Evolutionary conservation across 2,888 invertebrate species (phyloP), one percentile per base, ranked within the genome.

Genomic region (Rugalucina vietnamica): DNA sequence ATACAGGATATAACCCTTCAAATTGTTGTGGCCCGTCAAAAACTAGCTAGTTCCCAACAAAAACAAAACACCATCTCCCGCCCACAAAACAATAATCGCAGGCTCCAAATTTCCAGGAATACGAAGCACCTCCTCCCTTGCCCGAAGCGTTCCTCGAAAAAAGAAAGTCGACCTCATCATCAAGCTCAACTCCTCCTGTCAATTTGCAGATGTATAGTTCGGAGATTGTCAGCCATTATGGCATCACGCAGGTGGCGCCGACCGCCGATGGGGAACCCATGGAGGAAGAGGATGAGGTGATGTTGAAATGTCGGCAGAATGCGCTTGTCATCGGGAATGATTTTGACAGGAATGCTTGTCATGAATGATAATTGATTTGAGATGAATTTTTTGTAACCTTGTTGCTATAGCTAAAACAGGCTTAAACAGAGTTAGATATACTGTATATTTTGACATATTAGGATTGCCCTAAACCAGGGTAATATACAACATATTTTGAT

Each of bases 221-320:
- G 12, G 93, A 93, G 89, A 93, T 93, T 78, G 93, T 93, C 75
- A 93, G 93, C 88, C 93, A 93, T 89, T 93, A 93, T 73, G 93
- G 93, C 78, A 93, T 93, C 75, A 91, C 92, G 4, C 91, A 92
- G 76, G 85, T 93, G 49, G 90, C 90, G 32, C 91, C 91, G 60
- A 91, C 91, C 57, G 91, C 91, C n/a, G 90, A 90, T 50, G 92
- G 90, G 34, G 91, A 88, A 76, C 87, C 87, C 71, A 34, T 34
- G 8, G 65, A 65, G 27, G 75, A 75, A 21, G 78, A 81, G 60
- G 87, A 87, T 57, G 87, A 87, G 86, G 86, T 87, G 86, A n/a
- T n/a, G n/a, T n/a, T n/a, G n/a, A n/a, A n/a, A n/a, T n/a, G n/a
- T n/a, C n/a, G n/a, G n/a, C n/a, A n/a, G n/a, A n/a, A n/a, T n/a